Evolutionary conservation across 2,888 invertebrate genomes (phyloP).

Genomic region (Crepidodera aurea): DNA sequence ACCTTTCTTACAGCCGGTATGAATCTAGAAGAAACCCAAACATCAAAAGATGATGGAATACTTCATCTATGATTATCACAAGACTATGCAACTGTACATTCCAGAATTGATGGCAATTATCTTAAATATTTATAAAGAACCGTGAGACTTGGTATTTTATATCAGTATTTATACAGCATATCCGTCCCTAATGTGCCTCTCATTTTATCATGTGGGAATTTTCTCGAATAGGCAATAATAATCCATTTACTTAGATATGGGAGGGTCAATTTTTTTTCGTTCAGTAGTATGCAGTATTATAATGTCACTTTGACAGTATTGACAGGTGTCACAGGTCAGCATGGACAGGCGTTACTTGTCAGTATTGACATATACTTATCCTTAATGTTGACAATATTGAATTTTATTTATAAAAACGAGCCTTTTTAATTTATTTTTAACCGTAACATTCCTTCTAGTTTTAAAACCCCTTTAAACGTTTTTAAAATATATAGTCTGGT

Average conservation of each 20-base stretch:
- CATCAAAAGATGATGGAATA: slow-evolving; percentile 56
- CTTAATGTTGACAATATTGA: too few relatives aligned
- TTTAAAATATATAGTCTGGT: too few relatives aligned
- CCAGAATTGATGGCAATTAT: slow-evolving; percentile 29
- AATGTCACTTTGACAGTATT: not conserved
- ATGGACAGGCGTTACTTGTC: not conserved
- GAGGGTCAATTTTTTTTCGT: not conserved
- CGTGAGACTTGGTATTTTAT: slow-evolving; percentile 35
- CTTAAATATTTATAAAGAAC: slow-evolving; percentile 23
- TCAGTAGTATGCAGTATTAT: not conserved
- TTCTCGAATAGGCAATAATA: slow-evolving; percentile 2
- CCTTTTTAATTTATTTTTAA: too few relatives aligned
- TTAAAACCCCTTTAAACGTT: too few relatives aligned
- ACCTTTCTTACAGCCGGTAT: slow-evolving; percentile 38
- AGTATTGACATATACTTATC: not conserved
- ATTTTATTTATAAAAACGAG: too few relatives aligned
- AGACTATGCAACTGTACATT: slow-evolving; percentile 26
- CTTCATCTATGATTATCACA: slow-evolving; percentile 49
- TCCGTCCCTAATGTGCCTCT: slow-evolving; percentile 27
- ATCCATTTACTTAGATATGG: not conserved
- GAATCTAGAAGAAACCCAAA: slow-evolving; percentile 49
- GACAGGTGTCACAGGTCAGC: not conserved
- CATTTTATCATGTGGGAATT: slow-evolving; percentile 4
- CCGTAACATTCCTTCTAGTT: too few relatives aligned
- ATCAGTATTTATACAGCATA: slow-evolving; percentile 28